phyloP scores from a whole-genome alignment of 2,113 vertebrate genomes.

The Xiphophorus hellerii region DNA sequence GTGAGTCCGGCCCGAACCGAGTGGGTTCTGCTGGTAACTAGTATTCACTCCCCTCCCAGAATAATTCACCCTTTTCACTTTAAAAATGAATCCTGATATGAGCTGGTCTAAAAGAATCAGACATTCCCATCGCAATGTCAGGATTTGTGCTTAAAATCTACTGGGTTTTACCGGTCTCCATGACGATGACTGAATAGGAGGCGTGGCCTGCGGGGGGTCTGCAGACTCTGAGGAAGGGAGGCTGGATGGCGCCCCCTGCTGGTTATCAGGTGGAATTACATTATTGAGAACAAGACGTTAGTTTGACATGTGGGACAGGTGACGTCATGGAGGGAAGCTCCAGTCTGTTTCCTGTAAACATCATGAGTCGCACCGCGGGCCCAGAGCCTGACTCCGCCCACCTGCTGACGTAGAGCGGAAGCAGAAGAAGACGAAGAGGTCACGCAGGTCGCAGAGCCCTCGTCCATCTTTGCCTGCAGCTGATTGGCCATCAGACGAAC shows the following conservation, averaged over 20 bases:
- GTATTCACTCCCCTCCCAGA: too few species aligned
- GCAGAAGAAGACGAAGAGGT: constrained; percentile 43
- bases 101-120: background rate
- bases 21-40: background rate
- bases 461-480: constrained; percentile 90
- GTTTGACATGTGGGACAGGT: background rate
- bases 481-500: constrained; percentile 92
- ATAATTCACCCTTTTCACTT: too few species aligned
- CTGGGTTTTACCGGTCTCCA: constrained; percentile 90
- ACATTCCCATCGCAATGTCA: background rate
- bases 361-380: too few species aligned
- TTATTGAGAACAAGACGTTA: too few species aligned
- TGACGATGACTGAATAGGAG: constrained; percentile 70
- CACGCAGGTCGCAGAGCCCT: constrained; percentile 69
- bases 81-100: too few species aligned
- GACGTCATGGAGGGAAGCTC: background rate
- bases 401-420: constrained; percentile 34
- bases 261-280: constrained; percentile 19
- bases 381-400: constrained; percentile 10
- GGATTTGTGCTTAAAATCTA: background rate
- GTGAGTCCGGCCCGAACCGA: background rate
- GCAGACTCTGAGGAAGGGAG: constrained; percentile 45
- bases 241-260: constrained; percentile 77
- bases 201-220: constrained; percentile 71
- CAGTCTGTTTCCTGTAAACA: background rate